Evolutionary conservation across 2,113 vertebrate genomes (phyloP).

Genomic region (Copsychus sechellarum): DNA sequence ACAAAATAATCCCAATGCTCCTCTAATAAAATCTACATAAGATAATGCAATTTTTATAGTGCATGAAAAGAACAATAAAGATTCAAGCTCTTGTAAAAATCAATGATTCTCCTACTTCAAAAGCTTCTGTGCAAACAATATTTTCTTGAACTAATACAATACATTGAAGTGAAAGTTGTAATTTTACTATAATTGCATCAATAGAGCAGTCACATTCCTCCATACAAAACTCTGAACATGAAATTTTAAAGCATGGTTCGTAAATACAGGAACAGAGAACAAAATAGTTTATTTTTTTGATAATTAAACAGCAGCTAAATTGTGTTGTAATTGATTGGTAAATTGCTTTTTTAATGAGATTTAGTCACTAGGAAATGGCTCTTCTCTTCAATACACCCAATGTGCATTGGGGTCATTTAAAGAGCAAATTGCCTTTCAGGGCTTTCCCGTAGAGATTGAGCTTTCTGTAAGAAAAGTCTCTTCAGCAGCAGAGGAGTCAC

Average conservation of each 20-base stretch:
- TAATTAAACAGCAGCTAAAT: constrained; percentile 79
- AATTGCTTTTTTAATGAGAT: constrained; percentile 82
- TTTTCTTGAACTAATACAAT: constrained; percentile 1
- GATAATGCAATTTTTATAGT: constrained; percentile 54
- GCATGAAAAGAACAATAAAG: constrained; percentile 42
- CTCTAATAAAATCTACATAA: constrained; percentile 49
- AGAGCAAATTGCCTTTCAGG: constrained; percentile 53
- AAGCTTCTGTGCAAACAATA: not conserved
- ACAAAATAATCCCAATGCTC: not conserved
- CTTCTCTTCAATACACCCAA: constrained; percentile 51
- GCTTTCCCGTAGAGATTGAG: not conserved
- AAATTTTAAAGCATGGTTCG: constrained; percentile 9
- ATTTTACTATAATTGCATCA: constrained; percentile 13
- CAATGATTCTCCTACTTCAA: constrained; percentile 23
- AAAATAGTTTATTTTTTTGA: constrained; percentile 59
- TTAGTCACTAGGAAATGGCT: constrained; percentile 73
- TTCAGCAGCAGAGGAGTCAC: not conserved
- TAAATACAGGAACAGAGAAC: constrained; percentile 52
- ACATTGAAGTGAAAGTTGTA: constrained; percentile 33
- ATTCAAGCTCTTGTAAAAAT: constrained; percentile 21
- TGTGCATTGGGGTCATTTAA: constrained; percentile 65
- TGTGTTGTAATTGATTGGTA: constrained; percentile 78
- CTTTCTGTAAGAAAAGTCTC: not conserved
- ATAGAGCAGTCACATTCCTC: not conserved
- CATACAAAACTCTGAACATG: not conserved